Evolutionary conservation across 2,797 vertebrate species (phyloP), one percentile per base, ranked within the genome.

Genomic region (Monodelphis domestica): DNA sequence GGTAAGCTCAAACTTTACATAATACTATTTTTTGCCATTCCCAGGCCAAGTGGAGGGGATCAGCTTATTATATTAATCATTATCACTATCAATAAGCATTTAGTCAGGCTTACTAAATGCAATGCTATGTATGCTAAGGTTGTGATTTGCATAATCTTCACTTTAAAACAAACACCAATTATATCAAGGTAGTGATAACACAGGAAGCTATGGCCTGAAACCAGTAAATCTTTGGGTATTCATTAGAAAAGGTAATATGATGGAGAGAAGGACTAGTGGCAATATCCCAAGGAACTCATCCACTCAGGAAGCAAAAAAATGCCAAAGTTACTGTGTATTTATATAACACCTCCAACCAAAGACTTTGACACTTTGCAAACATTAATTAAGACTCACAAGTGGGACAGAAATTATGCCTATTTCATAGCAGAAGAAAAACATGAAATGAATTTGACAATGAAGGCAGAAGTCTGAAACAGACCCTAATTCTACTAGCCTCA

Each of bases 311-410:
- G 30, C 88, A 89, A 94, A 26, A 95, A 89, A 95, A 96, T 91
- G 94, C 95, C 93, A 89, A 95, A 95, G 29, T 89, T 94, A 94
- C 53, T 91, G 55, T 45, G 1, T 94, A 24, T 93, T 92, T 95
- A 95, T 53, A 55, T 94, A 96, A 93, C 28, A 95, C 38, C 84
- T 96, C 96, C 84, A 93, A 89, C 2, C 94, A 91, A 96, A 88
- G n/a, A 94, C 53, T 63, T 96, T 92, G 95, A 94, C 96, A 92
- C 50, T 92, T 87, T 92, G 54, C 55, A 93, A 95, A 96, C 78
- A 91, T 95, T 94, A 96, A 96, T 93, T 90, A 96, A 95, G 89
- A 28, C 53, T 93, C 93, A 95, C 84, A 91, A 95, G 53, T 91
- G 53, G 95, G 91, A 90, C 91, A 95, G 93, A 78, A 56, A 94